These are phyloP conservation scores for Drosophila leontia DNA, from an alignment of 1,140 invertebrate genomes.

Conservation along the genomic window DNA sequence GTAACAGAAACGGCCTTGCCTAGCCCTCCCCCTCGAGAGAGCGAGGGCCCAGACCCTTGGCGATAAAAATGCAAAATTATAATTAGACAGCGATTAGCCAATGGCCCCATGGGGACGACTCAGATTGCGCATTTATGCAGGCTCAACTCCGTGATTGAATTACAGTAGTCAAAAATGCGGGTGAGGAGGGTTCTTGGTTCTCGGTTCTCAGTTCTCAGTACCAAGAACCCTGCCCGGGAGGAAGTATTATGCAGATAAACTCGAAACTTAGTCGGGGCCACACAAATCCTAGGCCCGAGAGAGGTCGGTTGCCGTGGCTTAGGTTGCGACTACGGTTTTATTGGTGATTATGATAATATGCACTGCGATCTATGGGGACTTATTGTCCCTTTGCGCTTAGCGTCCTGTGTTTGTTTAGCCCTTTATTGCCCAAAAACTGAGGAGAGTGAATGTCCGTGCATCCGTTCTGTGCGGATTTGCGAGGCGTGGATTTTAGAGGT, in stretches of 20 bases:
- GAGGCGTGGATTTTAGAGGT: slow-evolving; percentile 80
- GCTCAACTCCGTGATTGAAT: slow-evolving; percentile 59
- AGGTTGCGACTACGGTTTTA: slow-evolving; percentile 57
- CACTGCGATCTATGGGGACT: slow-evolving; percentile 41
- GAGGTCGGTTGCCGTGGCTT: slow-evolving; percentile 22
- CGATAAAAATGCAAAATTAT: slow-evolving; percentile 75
- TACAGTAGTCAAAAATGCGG: slow-evolving; percentile 66
- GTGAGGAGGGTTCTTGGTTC: slow-evolving; percentile 15
- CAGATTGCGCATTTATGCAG: slow-evolving; percentile 80
- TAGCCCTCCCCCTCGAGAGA: neutral
- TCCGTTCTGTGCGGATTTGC: slow-evolving; percentile 54
- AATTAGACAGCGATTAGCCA: slow-evolving; percentile 78
- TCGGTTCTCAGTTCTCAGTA: slow-evolving; percentile 8
- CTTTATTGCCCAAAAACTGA: slow-evolving; percentile 44
- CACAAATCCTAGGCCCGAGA: slow-evolving; percentile 25
- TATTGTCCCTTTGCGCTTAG: slow-evolving; percentile 46
- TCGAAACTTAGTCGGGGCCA: slow-evolving; percentile 20
- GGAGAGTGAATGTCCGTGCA: neutral
- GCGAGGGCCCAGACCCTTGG: neutral
- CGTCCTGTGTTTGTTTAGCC: slow-evolving; percentile 45
- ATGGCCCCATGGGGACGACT: slow-evolving; percentile 31
- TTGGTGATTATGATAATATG: slow-evolving; percentile 80
- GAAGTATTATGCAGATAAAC: slow-evolving; percentile 54
- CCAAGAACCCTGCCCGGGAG: slow-evolving; percentile 24
- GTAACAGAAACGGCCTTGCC: slow-evolving; percentile 45